Evolutionary conservation across 2,113 vertebrate species (phyloP).

Genomic region (Balaeniceps rex): DNA sequence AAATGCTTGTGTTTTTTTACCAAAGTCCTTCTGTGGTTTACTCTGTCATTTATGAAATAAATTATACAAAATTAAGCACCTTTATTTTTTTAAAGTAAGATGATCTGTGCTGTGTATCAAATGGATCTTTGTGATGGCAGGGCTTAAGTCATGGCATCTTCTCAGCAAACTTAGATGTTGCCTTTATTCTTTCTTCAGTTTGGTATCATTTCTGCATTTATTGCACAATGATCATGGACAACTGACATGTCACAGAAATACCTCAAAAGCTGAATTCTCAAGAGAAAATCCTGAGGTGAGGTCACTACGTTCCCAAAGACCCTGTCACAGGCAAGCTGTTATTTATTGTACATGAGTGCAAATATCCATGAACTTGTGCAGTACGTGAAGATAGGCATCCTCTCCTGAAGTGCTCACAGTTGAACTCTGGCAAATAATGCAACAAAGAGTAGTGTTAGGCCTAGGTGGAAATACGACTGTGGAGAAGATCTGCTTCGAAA

Average conservation of each 20-base stretch:
- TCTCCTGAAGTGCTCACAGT: not conserved
- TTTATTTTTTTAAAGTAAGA: not conserved
- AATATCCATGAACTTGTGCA: not conserved
- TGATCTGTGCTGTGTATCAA: not conserved
- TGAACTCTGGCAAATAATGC: not conserved
- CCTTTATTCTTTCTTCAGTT: not conserved
- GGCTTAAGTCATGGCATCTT: not conserved
- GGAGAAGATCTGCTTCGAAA: not conserved
- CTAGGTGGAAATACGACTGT: not conserved
- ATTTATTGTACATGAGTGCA: not conserved
- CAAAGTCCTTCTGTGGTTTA: not conserved
- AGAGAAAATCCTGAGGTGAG: not conserved
- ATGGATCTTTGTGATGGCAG: not conserved
- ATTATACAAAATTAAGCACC: not conserved
- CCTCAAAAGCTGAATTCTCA: not conserved
- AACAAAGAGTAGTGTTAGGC: not conserved
- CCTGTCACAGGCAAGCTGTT: not conserved
- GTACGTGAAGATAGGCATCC: not conserved
- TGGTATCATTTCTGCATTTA: not conserved
- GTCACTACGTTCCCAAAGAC: not conserved
- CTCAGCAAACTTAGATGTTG: not conserved
- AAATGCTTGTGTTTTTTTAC: not conserved
- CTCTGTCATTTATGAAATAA: not conserved
- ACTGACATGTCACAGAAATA: not conserved
- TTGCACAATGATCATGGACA: not conserved